phyloP scores from a whole-genome alignment of 1,140 invertebrate genomes.

The Drosophila pectinifera region DNA sequence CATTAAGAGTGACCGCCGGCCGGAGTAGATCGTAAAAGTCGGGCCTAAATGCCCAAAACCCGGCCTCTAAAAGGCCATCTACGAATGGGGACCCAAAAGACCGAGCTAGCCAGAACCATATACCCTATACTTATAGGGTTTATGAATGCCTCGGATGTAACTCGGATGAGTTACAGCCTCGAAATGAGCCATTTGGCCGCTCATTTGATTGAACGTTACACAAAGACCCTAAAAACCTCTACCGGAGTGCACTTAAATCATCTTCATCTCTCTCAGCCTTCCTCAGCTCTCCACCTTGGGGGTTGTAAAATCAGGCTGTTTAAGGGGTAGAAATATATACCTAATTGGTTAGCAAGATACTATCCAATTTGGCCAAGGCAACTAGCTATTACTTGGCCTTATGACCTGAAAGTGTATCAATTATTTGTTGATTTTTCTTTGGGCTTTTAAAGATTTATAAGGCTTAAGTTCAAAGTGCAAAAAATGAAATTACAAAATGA shows the following conservation, averaged over 20 bases:
- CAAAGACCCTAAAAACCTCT: slow-evolving; percentile 8
- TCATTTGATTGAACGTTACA: slow-evolving; percentile 61
- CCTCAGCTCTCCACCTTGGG: not conserved
- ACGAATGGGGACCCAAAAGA: slow-evolving; percentile 48
- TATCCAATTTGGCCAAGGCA: slow-evolving; percentile 8
- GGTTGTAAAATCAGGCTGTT: slow-evolving; percentile 14
- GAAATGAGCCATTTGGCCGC: slow-evolving; percentile 51
- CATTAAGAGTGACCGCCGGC: slow-evolving; percentile 64
- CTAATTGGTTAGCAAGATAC: slow-evolving; percentile 28
- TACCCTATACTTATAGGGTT: slow-evolving; percentile 59
- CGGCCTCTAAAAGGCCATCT: slow-evolving; percentile 73
- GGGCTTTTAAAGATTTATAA: not conserved
- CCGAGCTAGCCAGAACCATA: slow-evolving; percentile 16
- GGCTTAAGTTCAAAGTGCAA: too few relatives aligned
- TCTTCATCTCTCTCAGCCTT: not conserved
- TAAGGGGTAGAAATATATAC: slow-evolving; percentile 27
- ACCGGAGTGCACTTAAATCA: slow-evolving; percentile 31
- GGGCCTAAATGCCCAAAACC: slow-evolving; percentile 48
- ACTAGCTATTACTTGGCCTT: slow-evolving; percentile 2
- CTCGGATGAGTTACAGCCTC: slow-evolving; percentile 47
- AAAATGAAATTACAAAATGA: too few relatives aligned
- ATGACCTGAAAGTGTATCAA: not conserved
- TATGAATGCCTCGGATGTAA: slow-evolving; percentile 48
- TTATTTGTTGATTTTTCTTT: not conserved
- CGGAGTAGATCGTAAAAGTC: slow-evolving; percentile 54